Conservation (phyloP, 2,797 vertebrate species). For the Alcedo atthis region DNA sequence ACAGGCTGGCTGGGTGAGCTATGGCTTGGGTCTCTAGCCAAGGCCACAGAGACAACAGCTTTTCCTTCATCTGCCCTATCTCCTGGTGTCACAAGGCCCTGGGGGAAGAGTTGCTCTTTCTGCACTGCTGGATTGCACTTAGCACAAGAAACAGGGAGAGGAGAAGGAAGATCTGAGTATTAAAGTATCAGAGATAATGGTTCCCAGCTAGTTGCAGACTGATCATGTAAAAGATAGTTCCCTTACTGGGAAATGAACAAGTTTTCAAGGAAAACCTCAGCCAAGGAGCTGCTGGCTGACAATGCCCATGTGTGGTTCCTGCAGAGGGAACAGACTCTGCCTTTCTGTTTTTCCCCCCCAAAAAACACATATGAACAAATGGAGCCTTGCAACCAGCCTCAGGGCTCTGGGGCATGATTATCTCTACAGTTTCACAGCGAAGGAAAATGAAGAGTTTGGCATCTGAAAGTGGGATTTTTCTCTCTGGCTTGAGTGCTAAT, state of each 20-base stretch:
- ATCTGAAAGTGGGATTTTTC: neutral
- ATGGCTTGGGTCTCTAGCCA: neutral
- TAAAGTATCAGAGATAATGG: neutral
- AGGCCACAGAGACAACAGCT: neutral
- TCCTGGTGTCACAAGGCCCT: neutral
- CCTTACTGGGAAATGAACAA: neutral
- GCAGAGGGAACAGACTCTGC: neutral
- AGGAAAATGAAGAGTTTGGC: conserved; percentile 19
- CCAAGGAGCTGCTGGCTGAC: neutral
- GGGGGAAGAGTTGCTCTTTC: neutral
- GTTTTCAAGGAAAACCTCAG: neutral
- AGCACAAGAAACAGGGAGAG: neutral
- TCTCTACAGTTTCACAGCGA: neutral
- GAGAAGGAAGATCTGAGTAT: neutral
- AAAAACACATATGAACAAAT: neutral
- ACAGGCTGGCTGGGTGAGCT: neutral
- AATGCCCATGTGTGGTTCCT: neutral
- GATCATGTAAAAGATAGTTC: neutral
- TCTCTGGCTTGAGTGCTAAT: neutral
- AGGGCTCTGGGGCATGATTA: neutral
- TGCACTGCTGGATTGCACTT: rapidly evolving
- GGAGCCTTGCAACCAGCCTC: neutral
- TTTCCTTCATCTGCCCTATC: neutral
- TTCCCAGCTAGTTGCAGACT: neutral
- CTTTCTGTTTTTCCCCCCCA: neutral